Base-by-base conservation (phyloP, 92 coral and sea anemone genomes). In the Scolanthus callimorphus region DNA sequence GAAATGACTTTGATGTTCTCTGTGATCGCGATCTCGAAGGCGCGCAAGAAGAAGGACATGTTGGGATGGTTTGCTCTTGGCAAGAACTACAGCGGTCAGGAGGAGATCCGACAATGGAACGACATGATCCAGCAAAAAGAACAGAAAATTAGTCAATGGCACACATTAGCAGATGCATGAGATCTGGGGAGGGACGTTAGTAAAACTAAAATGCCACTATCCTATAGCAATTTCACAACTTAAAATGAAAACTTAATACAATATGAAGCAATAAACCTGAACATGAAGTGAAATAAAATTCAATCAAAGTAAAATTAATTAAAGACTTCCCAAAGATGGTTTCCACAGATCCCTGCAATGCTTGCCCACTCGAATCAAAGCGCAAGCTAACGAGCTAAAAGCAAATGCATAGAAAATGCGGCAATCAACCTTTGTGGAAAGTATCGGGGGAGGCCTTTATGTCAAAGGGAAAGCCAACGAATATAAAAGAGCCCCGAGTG, bases 31-130 rank as follows among this genome's bases (percentile, higher is more conserved):
- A 81, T 89, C 48, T 89, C 99, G 55, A 90, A 83, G 76, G 70
- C 97, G 39, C 78, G 99, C 52, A 94, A 85, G 86, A 84, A 78
- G 79, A 94, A 94, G 60, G 97, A 89, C 53, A 74, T 84, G 80
- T 72, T 94, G 21, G 99, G 99, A 28, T 94, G 99, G 99, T 89
- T 94, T 64, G 79, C 97, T 19, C 65, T 94, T 48, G 99, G 99
- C 61, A 94, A 90, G 62, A 90, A 90, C 47, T 79, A 74, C 77
- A 94, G 99, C 63, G 99, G 99, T 34, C 90, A 94, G 55, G 99
- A 81, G 55, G 99, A 94, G 57, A 94, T 83, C 55, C 70, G 96
- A 13, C 99, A 94, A 48, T 94, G 99, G 99, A 94, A 94, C 57
- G 99, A 84, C 65, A 84, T 94, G 99, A 81, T 89, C 21, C 99